Conservation (phyloP, 2,888 invertebrate species). For the Drosophila nr. perissopoda region DNA sequence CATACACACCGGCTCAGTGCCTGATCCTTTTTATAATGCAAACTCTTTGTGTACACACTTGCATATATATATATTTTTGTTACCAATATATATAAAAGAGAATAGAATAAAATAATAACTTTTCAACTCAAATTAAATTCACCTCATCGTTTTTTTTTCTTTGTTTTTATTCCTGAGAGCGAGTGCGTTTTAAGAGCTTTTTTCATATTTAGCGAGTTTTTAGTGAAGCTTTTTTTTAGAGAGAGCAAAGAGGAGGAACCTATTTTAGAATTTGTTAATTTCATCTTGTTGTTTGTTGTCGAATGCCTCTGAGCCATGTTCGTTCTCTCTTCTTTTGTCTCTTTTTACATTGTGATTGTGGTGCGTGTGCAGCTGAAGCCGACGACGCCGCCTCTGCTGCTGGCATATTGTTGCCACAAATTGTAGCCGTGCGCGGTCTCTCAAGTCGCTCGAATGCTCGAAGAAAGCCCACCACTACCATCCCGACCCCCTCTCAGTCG, state of each 20-base stretch:
- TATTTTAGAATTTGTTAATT: slow-evolving; percentile 20
- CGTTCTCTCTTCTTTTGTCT: slow-evolving; percentile 45
- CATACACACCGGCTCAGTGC: slow-evolving; percentile 54
- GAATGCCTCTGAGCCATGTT: slow-evolving; percentile 56
- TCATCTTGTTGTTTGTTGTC: slow-evolving; percentile 33
- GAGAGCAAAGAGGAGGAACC: not conserved
- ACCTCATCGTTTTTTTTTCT: slow-evolving; percentile 22
- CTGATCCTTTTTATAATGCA: slow-evolving; percentile 19
- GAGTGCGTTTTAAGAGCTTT: slow-evolving; percentile 56
- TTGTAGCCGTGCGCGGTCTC: slow-evolving; percentile 48
- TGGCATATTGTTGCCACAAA: slow-evolving; percentile 41
- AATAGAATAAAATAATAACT: slow-evolving; percentile 23
- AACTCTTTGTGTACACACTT: slow-evolving; percentile 17
- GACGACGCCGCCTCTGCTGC: slow-evolving; percentile 14
- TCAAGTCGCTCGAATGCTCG: slow-evolving; percentile 53
- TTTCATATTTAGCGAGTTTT: slow-evolving; percentile 40
- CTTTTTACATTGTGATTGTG: slow-evolving; percentile 29
- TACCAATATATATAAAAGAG: slow-evolving; percentile 16
- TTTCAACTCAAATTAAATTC: slow-evolving; percentile 29
- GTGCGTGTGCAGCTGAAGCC: slow-evolving; percentile 31
- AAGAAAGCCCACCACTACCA: slow-evolving; percentile 51
- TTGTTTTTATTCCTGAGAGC: not conserved
- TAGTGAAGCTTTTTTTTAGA: not conserved
- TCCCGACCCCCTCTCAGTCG: slow-evolving; percentile 28
- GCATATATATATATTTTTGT: slow-evolving; percentile 37